A percentile compares a stretch with the other conserved stretches of the same genome.
Evolutionary conservation across 2,113 vertebrate genomes (phyloP).

Genomic region (Lasiurus cinereus): DNA sequence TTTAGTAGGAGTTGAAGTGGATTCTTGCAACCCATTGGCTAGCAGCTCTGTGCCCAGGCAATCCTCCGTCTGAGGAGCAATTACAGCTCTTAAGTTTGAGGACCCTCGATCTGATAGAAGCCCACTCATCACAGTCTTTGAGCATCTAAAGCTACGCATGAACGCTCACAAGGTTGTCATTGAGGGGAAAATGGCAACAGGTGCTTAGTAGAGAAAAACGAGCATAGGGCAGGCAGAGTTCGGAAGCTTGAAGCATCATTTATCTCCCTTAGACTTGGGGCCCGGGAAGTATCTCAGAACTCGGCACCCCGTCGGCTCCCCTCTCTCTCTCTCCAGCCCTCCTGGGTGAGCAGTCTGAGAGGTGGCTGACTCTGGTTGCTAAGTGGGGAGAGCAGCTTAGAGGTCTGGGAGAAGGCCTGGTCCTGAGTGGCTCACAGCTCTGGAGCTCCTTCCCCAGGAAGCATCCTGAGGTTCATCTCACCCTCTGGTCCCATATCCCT

Average conservation of each 20-base stretch:
- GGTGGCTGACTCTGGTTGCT: neutral
- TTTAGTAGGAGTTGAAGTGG: neutral
- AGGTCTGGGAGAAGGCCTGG: neutral
- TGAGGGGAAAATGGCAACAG: neutral
- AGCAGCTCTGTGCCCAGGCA: neutral
- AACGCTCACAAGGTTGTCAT: neutral
- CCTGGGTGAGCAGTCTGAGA: neutral
- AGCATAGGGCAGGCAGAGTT: neutral
- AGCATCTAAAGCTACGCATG: neutral
- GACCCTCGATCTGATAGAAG: neutral
- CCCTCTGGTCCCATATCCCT: neutral
- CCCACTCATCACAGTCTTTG: neutral
- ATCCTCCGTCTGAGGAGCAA: neutral
- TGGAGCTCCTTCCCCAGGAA: neutral
- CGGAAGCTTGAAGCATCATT: neutral
- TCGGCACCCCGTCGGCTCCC: accelerated
- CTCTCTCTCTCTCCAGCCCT: neutral
- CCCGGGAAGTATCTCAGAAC: neutral
- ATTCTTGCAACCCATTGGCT: neutral
- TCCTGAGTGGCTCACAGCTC: neutral
- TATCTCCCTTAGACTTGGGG: neutral
- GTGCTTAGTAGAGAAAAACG: neutral
- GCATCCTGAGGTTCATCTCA: neutral
- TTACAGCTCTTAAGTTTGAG: neutral
- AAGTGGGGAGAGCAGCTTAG: neutral